A percentile compares a stretch with the other conserved stretches of the same genome.
These are phyloP conservation scores for Neosilurus hyrtlii DNA, from an alignment of 2,797 vertebrate species.

Conservation along the genomic window DNA sequence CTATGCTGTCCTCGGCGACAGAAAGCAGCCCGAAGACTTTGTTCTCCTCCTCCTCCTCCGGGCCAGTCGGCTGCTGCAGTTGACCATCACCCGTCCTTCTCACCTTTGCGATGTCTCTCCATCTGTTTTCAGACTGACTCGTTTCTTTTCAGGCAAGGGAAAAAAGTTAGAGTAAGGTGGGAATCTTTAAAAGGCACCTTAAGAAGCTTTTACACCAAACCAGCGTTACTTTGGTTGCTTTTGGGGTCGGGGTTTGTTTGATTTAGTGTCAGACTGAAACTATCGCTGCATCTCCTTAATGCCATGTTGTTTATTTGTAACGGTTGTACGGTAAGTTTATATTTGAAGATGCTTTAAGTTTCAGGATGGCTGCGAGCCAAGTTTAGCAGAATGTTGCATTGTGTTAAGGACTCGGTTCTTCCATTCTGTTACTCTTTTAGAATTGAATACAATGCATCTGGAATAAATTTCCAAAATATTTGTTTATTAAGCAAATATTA, in stretches of 20 bases:
- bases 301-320: slow-evolving; percentile 68
- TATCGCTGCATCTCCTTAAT: slow-evolving; percentile 63
- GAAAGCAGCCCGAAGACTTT: slow-evolving; percentile 86
- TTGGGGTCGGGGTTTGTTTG: slow-evolving; percentile 26
- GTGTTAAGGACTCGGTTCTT: slow-evolving; percentile 25
- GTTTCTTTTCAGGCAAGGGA: slow-evolving; percentile 58
- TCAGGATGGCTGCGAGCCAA: slow-evolving; percentile 51
- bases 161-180: slow-evolving; percentile 34
- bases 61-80: slow-evolving; percentile 89
- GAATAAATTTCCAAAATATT: slow-evolving; percentile 49
- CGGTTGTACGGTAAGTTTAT: slow-evolving; percentile 69
- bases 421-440: neutral
- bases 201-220: slow-evolving; percentile 45
- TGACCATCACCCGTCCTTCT: slow-evolving; percentile 76
- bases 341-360: slow-evolving; percentile 61
- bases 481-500: slow-evolving; percentile 43
- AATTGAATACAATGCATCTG: neutral
- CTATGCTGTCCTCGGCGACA: slow-evolving; percentile 82
- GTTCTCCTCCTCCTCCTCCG: slow-evolving; percentile 69
- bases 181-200: slow-evolving; percentile 33
- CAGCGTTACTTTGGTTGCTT: slow-evolving; percentile 50
- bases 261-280: slow-evolving; percentile 56
- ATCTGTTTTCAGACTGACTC: slow-evolving; percentile 56
- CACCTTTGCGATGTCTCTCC: slow-evolving; percentile 15
- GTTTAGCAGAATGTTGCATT: neutral